A percentile compares a stretch with the other conserved stretches of the same genome.
Evolutionary conservation across 2,888 invertebrate genomes (phyloP).

Genomic region (Macrostomum cliftonense): DNA sequence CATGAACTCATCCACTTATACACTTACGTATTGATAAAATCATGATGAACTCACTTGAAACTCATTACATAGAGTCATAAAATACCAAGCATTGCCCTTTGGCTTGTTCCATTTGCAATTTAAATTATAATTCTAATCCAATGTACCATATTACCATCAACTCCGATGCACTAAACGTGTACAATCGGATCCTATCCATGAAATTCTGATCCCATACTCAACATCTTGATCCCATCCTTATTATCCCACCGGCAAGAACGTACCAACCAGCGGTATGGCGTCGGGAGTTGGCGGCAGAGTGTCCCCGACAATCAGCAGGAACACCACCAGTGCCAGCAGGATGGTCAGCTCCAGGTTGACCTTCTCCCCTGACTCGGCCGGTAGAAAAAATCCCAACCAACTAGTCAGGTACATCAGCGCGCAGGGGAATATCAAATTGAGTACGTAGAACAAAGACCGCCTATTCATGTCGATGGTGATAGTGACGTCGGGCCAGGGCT

Average conservation of each 20-base stretch:
- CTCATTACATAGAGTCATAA: too few species aligned
- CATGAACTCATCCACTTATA: too few species aligned
- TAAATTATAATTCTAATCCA: too few species aligned
- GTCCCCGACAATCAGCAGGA: constrained; percentile 19
- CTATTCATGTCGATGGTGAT: constrained; percentile 19
- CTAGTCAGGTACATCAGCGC: constrained; percentile 19
- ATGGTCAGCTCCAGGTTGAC: constrained; percentile 19
- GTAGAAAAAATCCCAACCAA: constrained; percentile 20
- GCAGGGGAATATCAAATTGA: constrained; percentile 20
- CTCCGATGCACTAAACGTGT: too few species aligned
- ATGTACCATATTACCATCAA: too few species aligned
- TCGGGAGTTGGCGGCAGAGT: constrained; percentile 21
- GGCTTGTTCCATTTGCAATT: too few species aligned
- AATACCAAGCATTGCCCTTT: too few species aligned
- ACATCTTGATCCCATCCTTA: too few species aligned
- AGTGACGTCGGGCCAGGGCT: constrained; percentile 20
- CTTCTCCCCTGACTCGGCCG: constrained; percentile 19
- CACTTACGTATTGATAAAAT: too few species aligned
- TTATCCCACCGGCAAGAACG: constrained; percentile 1
- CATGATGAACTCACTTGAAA: too few species aligned
- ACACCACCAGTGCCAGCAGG: constrained; percentile 18
- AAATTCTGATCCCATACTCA: too few species aligned
- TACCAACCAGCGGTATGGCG: constrained; percentile 18
- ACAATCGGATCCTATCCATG: too few species aligned
- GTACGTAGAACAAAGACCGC: constrained; percentile 19